phyloP scores from a whole-genome alignment of 2,797 vertebrate genomes.

The Muraenolepis orangiensis region DNA sequence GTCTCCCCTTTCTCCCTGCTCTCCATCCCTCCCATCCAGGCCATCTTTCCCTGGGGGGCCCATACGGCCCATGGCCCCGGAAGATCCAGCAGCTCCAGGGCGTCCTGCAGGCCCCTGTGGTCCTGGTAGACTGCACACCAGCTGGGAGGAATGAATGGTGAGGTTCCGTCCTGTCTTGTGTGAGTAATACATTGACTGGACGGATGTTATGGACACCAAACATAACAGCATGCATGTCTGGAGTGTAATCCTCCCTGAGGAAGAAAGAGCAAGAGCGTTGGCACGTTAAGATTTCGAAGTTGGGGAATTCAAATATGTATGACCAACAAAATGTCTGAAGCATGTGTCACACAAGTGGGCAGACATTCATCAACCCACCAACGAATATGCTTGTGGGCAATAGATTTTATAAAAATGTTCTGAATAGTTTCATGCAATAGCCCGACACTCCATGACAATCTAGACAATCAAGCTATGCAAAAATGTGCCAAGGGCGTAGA shows the following conservation, averaged over 20 bases:
- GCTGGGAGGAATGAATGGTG: constrained; percentile 76
- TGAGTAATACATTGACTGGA: constrained; percentile 59
- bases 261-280: constrained; percentile 22
- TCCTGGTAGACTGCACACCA: constrained; percentile 89
- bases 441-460: background rate
- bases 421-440: background rate
- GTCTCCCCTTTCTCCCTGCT: constrained; percentile 79
- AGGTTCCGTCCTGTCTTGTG: constrained; percentile 69
- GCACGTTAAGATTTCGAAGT: background rate
- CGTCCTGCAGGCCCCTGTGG: constrained; percentile 81
- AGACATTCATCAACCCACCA: background rate
- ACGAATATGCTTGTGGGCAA: background rate
- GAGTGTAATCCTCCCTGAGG: constrained; percentile 76
- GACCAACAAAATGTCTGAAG: background rate
- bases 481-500: background rate
- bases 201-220: constrained; percentile 72
- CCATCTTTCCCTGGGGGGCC: constrained; percentile 89
- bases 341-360: background rate
- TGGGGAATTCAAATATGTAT: background rate
- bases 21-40: constrained; percentile 85
- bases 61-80: constrained; percentile 83
- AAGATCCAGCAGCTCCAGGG: constrained; percentile 78
- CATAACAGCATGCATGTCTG: constrained; percentile 74
- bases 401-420: background rate
- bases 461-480: background rate